These are phyloP conservation scores for Amiota mariae DNA, from an alignment of 2,888 invertebrate species.

Conservation along the genomic window DNA sequence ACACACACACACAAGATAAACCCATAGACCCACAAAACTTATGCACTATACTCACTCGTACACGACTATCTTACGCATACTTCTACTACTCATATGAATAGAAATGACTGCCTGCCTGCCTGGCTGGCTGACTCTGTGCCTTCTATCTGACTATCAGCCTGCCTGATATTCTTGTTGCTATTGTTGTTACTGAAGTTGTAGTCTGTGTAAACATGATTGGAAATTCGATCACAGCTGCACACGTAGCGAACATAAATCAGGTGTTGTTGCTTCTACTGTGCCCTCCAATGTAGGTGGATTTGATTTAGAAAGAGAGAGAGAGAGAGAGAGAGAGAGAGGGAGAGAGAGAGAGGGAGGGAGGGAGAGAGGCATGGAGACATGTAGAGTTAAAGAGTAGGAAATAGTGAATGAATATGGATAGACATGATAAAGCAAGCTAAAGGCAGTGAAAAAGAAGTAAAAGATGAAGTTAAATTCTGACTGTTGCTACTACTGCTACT, in stretches of 20 bases:
- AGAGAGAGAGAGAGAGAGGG: not conserved
- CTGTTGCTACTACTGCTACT: no score
- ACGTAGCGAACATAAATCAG: constrained; percentile 69
- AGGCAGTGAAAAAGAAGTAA: not conserved
- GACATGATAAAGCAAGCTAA: not conserved
- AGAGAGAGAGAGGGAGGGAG: not conserved
- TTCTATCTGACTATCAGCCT: not conserved
- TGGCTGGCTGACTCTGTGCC: not conserved
- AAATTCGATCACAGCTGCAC: constrained; percentile 67
- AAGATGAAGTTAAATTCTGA: not conserved
- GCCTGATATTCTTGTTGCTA: constrained; percentile 17
- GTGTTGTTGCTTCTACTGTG: constrained; percentile 39
- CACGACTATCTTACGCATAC: not conserved
- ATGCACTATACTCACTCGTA: not conserved
- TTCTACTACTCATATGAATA: no score
- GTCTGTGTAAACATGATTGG: constrained; percentile 60
- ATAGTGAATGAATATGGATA: not conserved
- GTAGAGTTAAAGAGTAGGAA: constrained; percentile 38
- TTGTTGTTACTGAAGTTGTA: constrained; percentile 8
- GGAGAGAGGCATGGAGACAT: no score
- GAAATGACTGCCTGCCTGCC: not conserved
- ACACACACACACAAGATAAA: not conserved
- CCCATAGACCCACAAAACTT: not conserved
- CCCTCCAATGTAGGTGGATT: not conserved
- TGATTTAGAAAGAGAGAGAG: not conserved